Evolutionary conservation across 2,888 invertebrate genomes (phyloP), one percentile per base, ranked within the genome.

Genomic region (Euplexia lucipara): DNA sequence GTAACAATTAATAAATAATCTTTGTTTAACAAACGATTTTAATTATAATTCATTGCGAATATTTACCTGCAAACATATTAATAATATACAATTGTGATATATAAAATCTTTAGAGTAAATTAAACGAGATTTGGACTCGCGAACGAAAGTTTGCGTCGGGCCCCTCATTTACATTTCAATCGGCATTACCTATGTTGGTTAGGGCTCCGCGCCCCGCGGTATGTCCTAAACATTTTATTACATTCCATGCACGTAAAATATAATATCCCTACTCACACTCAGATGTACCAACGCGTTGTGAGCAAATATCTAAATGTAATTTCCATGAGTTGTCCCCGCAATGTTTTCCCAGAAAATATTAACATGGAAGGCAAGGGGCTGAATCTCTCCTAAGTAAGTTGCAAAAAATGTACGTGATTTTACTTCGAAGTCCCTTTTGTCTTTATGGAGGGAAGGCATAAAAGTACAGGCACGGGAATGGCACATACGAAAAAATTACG

Each of bases 351-450:
- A 92, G 91, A 95, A 95, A 95, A 95, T 95, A 95, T 95, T 95
- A 95, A 95, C 95, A 95, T 94, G 90, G 90, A 92, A 92, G 92
- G 92, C 91, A 93, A 93, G 94, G 93, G 95, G 92, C 94, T 93
- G 94, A 93, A 92, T 94, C 94, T 94, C 91, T 94, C 92, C 92
- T 95, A 95, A 95, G 95, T 95, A 95, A 95, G 95, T 95, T 95
- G 95, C 95, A 95, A 95, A 95, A 95, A 95, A 95, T 95, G 94
- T 95, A 95, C 95, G 95, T 95, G 95, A 95, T 95, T 95, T 95
- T 92, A 95, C 95, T 95, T 95, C 95, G 95, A 95, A 95, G 95
- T 95, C 92, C 92, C 92, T 95, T 95, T 95, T 95, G 95, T 95
- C 95, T 95, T 95, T 95, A 95, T 94, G 92, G 92, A 92, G 91